Evolutionary conservation across 2,888 invertebrate genomes (phyloP), one percentile per base, ranked within the genome.

Genomic region (Trilocha varians): DNA sequence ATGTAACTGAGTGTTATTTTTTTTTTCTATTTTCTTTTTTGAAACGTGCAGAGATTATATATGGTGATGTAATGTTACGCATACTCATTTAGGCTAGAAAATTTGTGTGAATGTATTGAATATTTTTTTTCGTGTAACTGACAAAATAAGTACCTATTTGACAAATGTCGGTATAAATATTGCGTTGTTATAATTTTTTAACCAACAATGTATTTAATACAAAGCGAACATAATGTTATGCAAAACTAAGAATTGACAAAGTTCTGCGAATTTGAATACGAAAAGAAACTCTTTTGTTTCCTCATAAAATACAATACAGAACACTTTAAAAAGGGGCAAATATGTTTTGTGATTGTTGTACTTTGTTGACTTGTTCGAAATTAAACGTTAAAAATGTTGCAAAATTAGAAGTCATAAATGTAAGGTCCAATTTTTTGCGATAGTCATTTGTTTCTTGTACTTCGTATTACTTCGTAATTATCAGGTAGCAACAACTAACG

Each of bases 221-320:
- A 50, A 50, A 41, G 42, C 37, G 36, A 45, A 35, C 45, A 46
- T 70, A 74, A 65, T 62, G 72, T 78, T 73, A 70, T 60, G 74
- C 69, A 73, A 78, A 63, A 57, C 45, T 49, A 55, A 53, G 53
- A 56, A 44, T 43, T 43, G 45, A 53, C 41, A 50, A 54, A 55
- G 51, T 82, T 80, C 83, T 70, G 52, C 69, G 82, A 79, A 83
- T 77, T 75, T 71, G 62, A 70, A 78, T 77, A 77, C 70, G 66
- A 62, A 56, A 56, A 53, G 55, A 61, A 70, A 70, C 61, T 64
- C 65, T 65, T 55, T 71, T 75, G 70, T 70, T 43, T 11, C 16
- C 40, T 34, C 25, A 33, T 25, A 36, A 37, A 37, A 43, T 34
- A 52, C 65, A 58, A 56, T 44, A 46, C 45, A 13, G 40, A 54